Conservation (phyloP, 2,797 vertebrate genomes). For the Tadarida brasiliensis region DNA sequence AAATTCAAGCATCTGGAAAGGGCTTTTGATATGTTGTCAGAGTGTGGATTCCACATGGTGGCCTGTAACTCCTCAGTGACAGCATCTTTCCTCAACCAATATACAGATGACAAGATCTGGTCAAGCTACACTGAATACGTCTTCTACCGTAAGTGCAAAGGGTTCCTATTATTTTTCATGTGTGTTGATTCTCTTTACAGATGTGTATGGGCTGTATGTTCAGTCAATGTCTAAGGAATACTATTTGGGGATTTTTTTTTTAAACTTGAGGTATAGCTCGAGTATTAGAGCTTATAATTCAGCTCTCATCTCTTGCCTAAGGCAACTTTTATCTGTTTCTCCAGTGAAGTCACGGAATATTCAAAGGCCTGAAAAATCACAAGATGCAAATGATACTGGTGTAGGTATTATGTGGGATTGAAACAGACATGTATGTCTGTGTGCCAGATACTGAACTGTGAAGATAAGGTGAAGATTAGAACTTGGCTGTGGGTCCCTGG, state of each 20-base stretch:
- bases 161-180: background rate
- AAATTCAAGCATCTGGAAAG: conserved; percentile 99
- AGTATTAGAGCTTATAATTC: conserved; percentile 38
- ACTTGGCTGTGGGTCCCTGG: background rate
- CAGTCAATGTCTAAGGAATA: background rate
- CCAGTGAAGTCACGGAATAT: conserved; percentile 8
- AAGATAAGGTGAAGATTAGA: background rate
- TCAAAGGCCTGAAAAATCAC: conserved; percentile 25
- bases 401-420: background rate
- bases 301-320: conserved; percentile 9
- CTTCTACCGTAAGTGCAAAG: conserved; percentile 97
- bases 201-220: background rate
- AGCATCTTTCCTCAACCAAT: conserved; percentile 95
- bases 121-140: conserved; percentile 99
- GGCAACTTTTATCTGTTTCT: conserved; percentile 54
- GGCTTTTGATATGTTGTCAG: conserved; percentile 98
- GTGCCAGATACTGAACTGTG: background rate
- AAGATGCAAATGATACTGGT: conserved; percentile 21
- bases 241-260: background rate
- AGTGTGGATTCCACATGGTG: conserved; percentile 99
- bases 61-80: conserved; percentile 99
- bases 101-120: conserved; percentile 98
- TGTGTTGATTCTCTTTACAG: background rate
- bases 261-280: background rate
- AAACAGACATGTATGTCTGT: background rate